Conservation (phyloP, 2,797 vertebrate genomes). For the Periparus ater region DNA sequence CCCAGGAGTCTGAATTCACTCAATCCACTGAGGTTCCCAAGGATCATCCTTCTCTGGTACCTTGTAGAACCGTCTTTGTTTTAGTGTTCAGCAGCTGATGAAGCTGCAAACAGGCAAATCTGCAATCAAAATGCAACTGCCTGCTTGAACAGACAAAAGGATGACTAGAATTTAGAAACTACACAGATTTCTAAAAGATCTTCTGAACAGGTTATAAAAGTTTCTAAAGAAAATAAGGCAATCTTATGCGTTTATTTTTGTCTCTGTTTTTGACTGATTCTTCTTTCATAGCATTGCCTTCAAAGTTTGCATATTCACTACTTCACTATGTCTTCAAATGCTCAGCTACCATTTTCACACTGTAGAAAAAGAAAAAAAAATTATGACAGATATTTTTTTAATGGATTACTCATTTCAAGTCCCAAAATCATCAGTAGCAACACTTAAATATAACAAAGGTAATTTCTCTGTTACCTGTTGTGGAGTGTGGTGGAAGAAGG, state of each 20-base stretch:
- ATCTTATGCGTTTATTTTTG: neutral
- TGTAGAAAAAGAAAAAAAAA: neutral
- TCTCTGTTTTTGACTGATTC: neutral
- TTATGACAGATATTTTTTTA: neutral
- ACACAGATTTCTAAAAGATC: neutral
- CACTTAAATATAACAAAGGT: neutral
- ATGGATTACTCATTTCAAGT: neutral
- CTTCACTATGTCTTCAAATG: neutral
- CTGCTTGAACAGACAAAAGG: neutral
- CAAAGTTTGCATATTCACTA: neutral
- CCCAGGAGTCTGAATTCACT: neutral
- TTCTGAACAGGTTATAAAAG: neutral
- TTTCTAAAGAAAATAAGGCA: neutral
- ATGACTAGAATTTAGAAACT: neutral
- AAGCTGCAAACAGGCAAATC: neutral
- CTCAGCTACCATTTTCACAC: neutral
- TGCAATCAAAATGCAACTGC: neutral
- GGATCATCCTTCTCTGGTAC: neutral
- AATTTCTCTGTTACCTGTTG: neutral
- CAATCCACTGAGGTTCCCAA: neutral
- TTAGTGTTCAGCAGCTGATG: neutral
- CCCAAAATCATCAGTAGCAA: neutral
- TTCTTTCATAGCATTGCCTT: neutral
- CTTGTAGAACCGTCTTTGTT: rapidly evolving
- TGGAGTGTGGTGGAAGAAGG: neutral